These are phyloP conservation scores for Drosophila repleta DNA, from an alignment of 1,140 invertebrate genomes.

Conservation along the genomic window DNA sequence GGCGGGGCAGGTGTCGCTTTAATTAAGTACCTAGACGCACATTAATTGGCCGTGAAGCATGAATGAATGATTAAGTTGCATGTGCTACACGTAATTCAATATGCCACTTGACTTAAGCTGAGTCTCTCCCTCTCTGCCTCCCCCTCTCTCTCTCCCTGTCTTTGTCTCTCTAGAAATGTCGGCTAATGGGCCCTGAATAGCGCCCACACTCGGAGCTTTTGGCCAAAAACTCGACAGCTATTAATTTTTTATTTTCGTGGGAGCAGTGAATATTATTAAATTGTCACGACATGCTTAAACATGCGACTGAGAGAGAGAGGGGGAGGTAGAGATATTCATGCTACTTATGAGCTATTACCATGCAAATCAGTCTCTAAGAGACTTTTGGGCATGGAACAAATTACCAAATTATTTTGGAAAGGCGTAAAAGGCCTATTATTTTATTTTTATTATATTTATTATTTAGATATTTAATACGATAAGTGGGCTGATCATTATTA, in stretches of 20 bases:
- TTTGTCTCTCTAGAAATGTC: no score
- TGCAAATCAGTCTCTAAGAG: neutral
- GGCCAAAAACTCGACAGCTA: slow-evolving; percentile 37
- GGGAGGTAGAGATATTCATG: neutral
- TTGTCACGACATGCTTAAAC: slow-evolving; percentile 2
- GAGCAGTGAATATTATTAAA: slow-evolving; percentile 1
- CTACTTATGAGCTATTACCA: neutral
- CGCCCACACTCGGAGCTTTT: slow-evolving; percentile 53
- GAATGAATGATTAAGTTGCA: slow-evolving; percentile 54
- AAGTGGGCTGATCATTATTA: no score
- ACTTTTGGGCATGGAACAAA: no score
- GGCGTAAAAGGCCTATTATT: neutral
- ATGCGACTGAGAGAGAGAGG: neutral
- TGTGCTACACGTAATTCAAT: slow-evolving; percentile 6
- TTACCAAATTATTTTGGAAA: no score
- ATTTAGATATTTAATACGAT: no score
- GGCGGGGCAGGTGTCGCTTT: slow-evolving; percentile 50
- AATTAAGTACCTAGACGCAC: slow-evolving; percentile 46
- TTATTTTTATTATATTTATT: neutral
- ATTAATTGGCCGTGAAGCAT: slow-evolving; percentile 65
- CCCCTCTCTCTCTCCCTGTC: slow-evolving; percentile 1
- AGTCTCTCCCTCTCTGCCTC: no score
- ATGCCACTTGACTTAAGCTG: slow-evolving; percentile 17
- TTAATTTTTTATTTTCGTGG: slow-evolving; percentile 40
- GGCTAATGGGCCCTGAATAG: no score